Conservation (phyloP, 2,113 vertebrate genomes). For the Lanius collurio region DNA sequence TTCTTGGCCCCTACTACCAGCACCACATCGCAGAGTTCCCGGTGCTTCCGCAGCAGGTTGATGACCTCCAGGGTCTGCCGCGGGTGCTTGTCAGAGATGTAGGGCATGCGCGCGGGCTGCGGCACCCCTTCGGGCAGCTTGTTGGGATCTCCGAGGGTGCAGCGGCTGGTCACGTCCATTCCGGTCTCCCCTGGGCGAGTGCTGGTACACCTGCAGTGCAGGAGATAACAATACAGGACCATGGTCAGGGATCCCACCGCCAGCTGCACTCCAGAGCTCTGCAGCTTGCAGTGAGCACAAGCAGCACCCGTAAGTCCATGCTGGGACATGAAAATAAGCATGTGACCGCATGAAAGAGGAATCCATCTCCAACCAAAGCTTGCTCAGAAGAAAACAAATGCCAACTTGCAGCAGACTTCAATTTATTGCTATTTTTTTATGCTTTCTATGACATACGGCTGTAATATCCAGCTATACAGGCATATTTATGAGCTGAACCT, state of each 20-base stretch:
- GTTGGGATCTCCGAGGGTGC: slow-evolving; percentile 98
- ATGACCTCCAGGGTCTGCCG: slow-evolving; percentile 97
- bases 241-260: background rate
- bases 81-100: slow-evolving; percentile 97
- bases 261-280: background rate
- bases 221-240: background rate
- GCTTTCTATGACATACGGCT: slow-evolving; percentile 5
- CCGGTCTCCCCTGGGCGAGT: slow-evolving; percentile 94
- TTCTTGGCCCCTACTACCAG: slow-evolving; percentile 96
- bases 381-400: slow-evolving; percentile 21
- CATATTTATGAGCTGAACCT: slow-evolving; percentile 9
- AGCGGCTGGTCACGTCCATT: slow-evolving; percentile 99
- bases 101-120: slow-evolving; percentile 98
- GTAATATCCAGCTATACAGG: background rate
- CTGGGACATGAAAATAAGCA: background rate
- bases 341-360: background rate
- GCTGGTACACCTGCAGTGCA: slow-evolving; percentile 84
- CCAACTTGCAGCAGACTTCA: background rate
- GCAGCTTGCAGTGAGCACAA: rapidly evolving
- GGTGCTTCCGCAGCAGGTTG: slow-evolving; percentile 94
- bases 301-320: rapidly evolving
- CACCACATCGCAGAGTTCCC: slow-evolving; percentile 96
- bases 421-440: slow-evolving; percentile 21
- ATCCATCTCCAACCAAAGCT: background rate
- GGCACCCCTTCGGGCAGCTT: slow-evolving; percentile 97